Base-by-base conservation (phyloP, 2,888 invertebrate genomes). In the Eupithecia insigniata region DNA sequence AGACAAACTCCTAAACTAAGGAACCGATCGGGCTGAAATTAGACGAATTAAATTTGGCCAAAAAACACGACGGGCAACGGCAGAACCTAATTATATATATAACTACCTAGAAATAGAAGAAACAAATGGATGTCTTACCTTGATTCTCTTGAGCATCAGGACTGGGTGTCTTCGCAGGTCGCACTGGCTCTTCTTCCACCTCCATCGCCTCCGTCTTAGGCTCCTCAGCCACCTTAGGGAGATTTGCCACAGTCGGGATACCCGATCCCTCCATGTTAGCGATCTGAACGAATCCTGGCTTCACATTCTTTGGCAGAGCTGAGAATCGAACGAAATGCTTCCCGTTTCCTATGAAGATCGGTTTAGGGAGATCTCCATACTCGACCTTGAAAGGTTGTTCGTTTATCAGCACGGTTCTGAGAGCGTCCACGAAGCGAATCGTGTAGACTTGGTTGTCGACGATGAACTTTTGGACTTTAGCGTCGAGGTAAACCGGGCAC, bases 271-370 rank as follows among this genome's bases (percentile, higher is more conserved):
- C 96, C 98, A 98, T 98, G 73, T 96, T 96, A 4, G 95, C 94
- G 60, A 98, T 96, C 75, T 93, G 92, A 0, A 96, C 95, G 75
- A 95, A 95, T 0, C 98, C 98, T 0, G 97, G 96, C 76, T 95
- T 95, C 7, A 97, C 94, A 51, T 96, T 96, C 69, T 96, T 95
- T 0, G 98, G 98, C 74, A 98, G 87, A 0, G 96, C 96, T 0
- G 97, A 96, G 87, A 98, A 97, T 51, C 98, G 93, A 34, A 98
- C 95, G 84, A 97, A 98, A 86, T 97, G 97, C 82, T 97, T 97
- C 78, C 96, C 96, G 36, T 95, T 96, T n/a, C 96, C 95, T 2
- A 98, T 92, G 70, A 95, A 94, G 72, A 98, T 96, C 4, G 97
- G 97, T 84, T 97, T 97, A 0, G 98, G 98, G 71, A 98, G 89